These are phyloP conservation scores for Drymodes brunneopygia DNA, from an alignment of 2,113 vertebrate species.

Conservation along the genomic window DNA sequence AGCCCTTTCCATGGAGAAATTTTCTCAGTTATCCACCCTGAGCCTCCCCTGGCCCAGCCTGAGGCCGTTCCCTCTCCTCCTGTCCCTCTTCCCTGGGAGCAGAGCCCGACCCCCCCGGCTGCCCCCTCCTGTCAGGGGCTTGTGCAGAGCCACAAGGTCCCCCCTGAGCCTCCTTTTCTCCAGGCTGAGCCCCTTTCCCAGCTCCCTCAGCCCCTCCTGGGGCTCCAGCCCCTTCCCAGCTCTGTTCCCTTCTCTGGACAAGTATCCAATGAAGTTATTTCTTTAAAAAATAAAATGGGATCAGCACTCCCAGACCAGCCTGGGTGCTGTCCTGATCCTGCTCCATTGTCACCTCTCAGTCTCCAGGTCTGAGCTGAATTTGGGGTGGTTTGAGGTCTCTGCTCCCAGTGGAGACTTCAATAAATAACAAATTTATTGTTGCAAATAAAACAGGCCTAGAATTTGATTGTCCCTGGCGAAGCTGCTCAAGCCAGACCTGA, in stretches of 20 bases:
- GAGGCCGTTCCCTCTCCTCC: not conserved
- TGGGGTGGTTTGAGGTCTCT: not conserved
- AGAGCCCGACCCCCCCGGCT: not conserved
- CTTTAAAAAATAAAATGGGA: not conserved
- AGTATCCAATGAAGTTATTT: fast-evolving
- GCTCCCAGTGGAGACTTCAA: not conserved
- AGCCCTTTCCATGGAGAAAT: fast-evolving
- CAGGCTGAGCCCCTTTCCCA: not conserved
- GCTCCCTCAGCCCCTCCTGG: not conserved
- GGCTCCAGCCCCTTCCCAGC: not conserved
- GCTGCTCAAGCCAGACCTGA: not conserved
- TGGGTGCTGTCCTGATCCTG: fast-evolving
- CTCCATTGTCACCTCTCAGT: fast-evolving
- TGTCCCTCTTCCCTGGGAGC: not conserved
- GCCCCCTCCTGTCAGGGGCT: not conserved
- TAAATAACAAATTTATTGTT: not conserved
- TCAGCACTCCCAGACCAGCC: not conserved
- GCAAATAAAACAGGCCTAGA: not conserved
- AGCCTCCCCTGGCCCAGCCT: not conserved
- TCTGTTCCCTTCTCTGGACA: fast-evolving
- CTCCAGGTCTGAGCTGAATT: not conserved
- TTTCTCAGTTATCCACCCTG: fast-evolving
- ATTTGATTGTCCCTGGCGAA: not conserved
- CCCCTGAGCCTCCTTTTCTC: not conserved
- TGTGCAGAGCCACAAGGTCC: not conserved